Evolutionary conservation across 2,797 vertebrate genomes (phyloP).

Genomic region (Allobates femoralis): DNA sequence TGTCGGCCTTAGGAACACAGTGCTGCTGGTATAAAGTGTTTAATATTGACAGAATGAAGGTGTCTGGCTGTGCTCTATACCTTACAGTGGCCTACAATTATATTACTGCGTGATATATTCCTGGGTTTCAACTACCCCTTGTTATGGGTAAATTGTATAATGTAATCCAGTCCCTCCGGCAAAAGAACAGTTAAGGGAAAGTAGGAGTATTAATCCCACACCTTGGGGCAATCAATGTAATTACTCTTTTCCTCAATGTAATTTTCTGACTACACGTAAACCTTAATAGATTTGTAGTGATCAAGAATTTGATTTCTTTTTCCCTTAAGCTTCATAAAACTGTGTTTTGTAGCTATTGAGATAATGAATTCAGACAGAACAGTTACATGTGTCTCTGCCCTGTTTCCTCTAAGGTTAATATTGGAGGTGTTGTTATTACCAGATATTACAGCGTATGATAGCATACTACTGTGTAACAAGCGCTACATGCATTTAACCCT

Average conservation of each 20-base stretch:
- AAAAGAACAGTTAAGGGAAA: constrained; percentile 37
- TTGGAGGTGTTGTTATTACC: constrained; percentile 25
- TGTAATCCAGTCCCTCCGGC: constrained; percentile 20
- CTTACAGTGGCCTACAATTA: not conserved
- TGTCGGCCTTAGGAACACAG: constrained; percentile 9
- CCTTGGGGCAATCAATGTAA: constrained; percentile 62
- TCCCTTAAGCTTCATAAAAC: constrained; percentile 59
- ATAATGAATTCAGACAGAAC: constrained; percentile 58
- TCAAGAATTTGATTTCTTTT: constrained; percentile 61
- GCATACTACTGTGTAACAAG: not conserved
- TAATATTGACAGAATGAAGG: not conserved
- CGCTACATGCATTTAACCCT: not conserved
- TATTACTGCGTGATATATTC: not conserved
- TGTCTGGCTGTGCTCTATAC: not conserved
- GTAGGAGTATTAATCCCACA: constrained; percentile 37
- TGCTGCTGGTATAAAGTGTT: constrained; percentile 4
- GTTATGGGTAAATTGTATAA: constrained; percentile 21
- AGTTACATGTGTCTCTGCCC: constrained; percentile 39
- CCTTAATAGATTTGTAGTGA: constrained; percentile 63
- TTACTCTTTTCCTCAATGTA: constrained; percentile 59
- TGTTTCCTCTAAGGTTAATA: constrained; percentile 40
- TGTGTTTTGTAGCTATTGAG: constrained; percentile 58
- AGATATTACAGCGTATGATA: constrained; percentile 8
- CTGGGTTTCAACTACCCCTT: not conserved
- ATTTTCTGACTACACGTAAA: constrained; percentile 59